Base-by-base conservation (phyloP, 2,797 vertebrate species). In the Danio aesculapii region DNA sequence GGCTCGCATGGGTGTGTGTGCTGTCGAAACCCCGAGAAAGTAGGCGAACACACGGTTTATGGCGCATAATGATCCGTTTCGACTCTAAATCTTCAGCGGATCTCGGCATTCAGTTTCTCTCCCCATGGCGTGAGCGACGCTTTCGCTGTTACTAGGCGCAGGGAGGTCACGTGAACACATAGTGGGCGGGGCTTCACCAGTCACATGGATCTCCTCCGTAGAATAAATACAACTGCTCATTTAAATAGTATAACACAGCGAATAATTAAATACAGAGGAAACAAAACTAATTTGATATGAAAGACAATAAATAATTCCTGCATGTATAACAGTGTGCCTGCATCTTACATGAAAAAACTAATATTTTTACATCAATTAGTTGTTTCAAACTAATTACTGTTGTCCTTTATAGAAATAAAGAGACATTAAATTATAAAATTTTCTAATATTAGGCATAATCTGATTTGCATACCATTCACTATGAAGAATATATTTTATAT, bases 121-220 rank as follows among this genome's bases (percentile, higher is more conserved):
- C 30, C 66, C 14, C 64, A 67, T 19, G 0, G 47, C 66, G 53
- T 10, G 72, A 68, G 76, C 66, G 80, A 85, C 84, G 84, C 84
- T 76, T 85, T 75, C 70, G n/a, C 58, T 14, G 84, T 79, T 75
- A 76, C 80, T 41, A 82, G 50, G 84, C 63, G 16, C 57, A 62
- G 39, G 8, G 49, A 16, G 66, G 52, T 82, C 84, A 96, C 92
- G 94, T 96, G 75, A 49, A 8, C 6, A 16, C 6, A 16, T 16
- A 16, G 16, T 8, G 16, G 61, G 71, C 61, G 79, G 79, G 30
- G 61, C 14, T n/a, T 69, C 49, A n/a, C 30, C 11, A 11, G 61
- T 61, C 55, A 74, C 44, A 10, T 49, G 55, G 17, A 6, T 6
- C 19, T 43, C 52, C 19, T 69, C 5, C 6, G 30, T 49, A 9